Evolutionary conservation across 1,140 invertebrate species (phyloP), one percentile per base, ranked within the genome.

Genomic region (Lutraria rhynchaena): DNA sequence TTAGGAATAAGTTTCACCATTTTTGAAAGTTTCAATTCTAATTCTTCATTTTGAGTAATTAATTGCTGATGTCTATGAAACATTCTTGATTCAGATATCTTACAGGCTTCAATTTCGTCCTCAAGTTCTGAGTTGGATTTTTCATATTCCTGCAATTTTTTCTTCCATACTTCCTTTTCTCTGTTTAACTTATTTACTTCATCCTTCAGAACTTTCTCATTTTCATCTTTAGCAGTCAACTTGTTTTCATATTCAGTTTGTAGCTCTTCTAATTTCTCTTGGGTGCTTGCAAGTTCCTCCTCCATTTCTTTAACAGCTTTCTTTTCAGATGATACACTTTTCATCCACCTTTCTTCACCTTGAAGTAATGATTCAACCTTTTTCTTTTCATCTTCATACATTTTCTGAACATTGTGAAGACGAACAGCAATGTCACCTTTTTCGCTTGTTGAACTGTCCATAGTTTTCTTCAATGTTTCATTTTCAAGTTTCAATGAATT

Each of bases 21-120:
- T 60, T 81, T 81, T 9, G 69, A 65, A 31, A 81, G 41, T 55
- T 65, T 81, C 24, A 61, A 19, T 65, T 81, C 78, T 22, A 81
- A n/a, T 71, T 81, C 78, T 41, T 73, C 58, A 81, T 81, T 81
- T 60, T 81, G 69, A 17, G 78, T 74, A n/a, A 61, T 81, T 5
- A 81, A 29, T 22, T 71, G 55, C n/a, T 81, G 78, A 24, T 61
- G 70, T 53, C 69, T 81, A 49, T 73, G 61, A 55, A 82, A 86
- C 78, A 84, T 77, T 51, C 85, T 70, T 33, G 85, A 86, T 60
- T 84, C 85, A 24, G 84, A 85, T 41, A 75, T 69, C 33, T 76
- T 81, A 63, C 77, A 80, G 2, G 63, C 37, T 44, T 82, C 81
- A 65, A 82, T 75, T 57, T 86, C 85, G 57, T 84, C 80, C 37